Conservation (phyloP, 2,797 vertebrate species). For the Bufotes viridis region DNA sequence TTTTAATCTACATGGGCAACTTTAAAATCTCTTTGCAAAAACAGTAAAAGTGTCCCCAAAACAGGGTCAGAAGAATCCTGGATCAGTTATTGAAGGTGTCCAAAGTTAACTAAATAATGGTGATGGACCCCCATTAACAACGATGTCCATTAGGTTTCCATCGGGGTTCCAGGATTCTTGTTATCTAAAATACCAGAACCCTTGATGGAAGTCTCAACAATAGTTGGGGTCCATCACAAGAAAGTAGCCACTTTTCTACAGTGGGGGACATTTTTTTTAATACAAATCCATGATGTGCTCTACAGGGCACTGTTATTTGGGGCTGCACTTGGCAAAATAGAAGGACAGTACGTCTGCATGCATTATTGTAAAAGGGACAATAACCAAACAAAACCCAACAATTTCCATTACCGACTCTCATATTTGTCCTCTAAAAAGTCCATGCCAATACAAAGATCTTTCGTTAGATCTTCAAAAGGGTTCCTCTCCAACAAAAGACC, state of each 20-base stretch:
- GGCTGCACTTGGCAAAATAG: not conserved
- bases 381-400: not conserved
- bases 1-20: not conserved
- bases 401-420: not conserved
- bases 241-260: not conserved
- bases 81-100: not conserved
- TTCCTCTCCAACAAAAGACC: not conserved
- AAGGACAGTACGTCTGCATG: not conserved
- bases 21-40: not conserved
- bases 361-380: not conserved
- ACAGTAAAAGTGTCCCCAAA: not conserved
- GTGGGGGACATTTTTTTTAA: not conserved
- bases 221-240: not conserved
- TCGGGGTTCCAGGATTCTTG: no score
- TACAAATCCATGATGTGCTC: not conserved
- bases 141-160: not conserved
- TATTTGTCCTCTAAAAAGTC: no score
- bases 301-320: not conserved
- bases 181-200: not conserved
- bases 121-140: not conserved
- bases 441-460: not conserved
- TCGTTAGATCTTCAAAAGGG: not conserved
- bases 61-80: not conserved
- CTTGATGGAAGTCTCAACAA: not conserved
- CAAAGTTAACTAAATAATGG: not conserved